These are phyloP conservation scores for Cephalotes varians DNA, from an alignment of 2,888 invertebrate species.

Conservation along the genomic window DNA sequence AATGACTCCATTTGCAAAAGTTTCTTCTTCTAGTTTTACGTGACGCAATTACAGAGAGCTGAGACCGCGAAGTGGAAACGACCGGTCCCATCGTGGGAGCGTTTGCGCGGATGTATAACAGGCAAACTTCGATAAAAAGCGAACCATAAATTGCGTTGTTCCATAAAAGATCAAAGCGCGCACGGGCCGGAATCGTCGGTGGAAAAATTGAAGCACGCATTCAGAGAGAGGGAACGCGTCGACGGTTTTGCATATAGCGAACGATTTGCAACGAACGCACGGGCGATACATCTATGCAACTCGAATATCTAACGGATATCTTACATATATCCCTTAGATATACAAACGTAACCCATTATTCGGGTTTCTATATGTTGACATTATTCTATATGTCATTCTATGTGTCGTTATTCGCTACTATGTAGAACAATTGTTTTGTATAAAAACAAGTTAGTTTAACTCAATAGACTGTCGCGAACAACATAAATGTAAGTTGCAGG, in stretches of 20 bases:
- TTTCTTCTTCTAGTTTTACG: conserved; percentile 53
- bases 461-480: neutral
- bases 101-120: conserved; percentile 53
- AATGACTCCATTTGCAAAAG: conserved; percentile 56
- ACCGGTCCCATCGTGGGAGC: conserved; percentile 48
- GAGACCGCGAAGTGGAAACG: conserved; percentile 56
- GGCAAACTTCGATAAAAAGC: conserved; percentile 55
- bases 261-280: conserved; percentile 10
- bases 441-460: conserved; percentile 12
- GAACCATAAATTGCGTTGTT: conserved; percentile 58
- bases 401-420: neutral
- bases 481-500: neutral
- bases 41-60: conserved; percentile 54
- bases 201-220: conserved; percentile 40
- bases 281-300: neutral
- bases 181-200: conserved; percentile 5
- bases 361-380: conserved; percentile 7
- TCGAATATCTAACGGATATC: conserved; percentile 14
- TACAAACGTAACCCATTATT: conserved; percentile 13
- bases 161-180: conserved; percentile 57
- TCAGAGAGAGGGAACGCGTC: conserved; percentile 20
- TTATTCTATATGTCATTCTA: no score
- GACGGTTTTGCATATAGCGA: conserved; percentile 7
- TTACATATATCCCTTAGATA: conserved; percentile 10
- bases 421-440: neutral